Base-by-base conservation (phyloP, 2,888 invertebrate genomes). In the Morpho deidamia region DNA sequence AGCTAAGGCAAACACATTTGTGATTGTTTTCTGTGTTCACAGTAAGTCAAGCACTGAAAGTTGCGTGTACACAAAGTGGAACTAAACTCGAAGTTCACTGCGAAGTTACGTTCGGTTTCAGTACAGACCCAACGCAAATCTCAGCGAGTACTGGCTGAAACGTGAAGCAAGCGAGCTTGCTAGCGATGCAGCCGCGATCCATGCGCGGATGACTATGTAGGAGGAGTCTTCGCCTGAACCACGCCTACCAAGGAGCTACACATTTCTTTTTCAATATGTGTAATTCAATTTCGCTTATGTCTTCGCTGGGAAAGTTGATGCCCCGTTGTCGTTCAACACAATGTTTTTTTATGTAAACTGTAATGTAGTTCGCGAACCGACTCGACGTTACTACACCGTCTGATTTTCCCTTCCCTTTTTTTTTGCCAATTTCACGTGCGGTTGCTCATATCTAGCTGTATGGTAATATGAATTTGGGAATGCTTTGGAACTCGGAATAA, bases 201-300 rank as follows among this genome's bases (percentile, higher is more conserved):
- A 83, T 87, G 87, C 89, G 88, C 89, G 83, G 70, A 64, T 76
- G 78, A 71, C 76, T 71, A 70, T 65, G 85, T 78, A 84, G 88
- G 88, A 83, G 88, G 87, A 84, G 87, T 79, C 81, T 81, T 81
- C 61, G 46, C 63, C 70, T 67, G 81, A 84, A 82, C 87, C 88
- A 86, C 88, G 88, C 88, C 89, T 84, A 86, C 88, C 78, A 85
- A 89, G 89, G 74, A 85, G 86, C 87, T 87, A 82, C 88, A 89
- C 88, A 87, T 88, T 89, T 88, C 88, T 88, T 88, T 89, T 89
- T 89, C 89, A 88, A 89, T 89, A 89, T 87, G 87, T 89, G 89
- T 89, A 88, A 88, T 89, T 89, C 89, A 88, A 88, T 89, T 89
- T 88, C 86, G 87, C 87, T 88, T 89, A 88, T 88, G 89, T 88